These are phyloP conservation scores for Orchesellides sinensis DNA, from an alignment of 2,888 invertebrate genomes.

Conservation along the genomic window DNA sequence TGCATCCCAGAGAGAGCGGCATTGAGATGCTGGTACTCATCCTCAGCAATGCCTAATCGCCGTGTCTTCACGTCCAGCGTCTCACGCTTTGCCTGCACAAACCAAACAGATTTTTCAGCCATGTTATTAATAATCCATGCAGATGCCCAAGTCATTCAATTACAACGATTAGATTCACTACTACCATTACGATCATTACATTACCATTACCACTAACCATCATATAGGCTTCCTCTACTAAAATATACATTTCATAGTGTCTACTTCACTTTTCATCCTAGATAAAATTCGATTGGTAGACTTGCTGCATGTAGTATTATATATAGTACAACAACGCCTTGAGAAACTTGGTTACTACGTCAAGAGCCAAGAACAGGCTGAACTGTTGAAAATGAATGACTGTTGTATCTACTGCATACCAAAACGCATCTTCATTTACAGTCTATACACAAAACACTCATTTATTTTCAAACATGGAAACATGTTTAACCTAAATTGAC, in stretches of 20 bases:
- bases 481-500: no score
- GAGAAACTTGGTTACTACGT: slow-evolving; percentile 17
- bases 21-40: slow-evolving; percentile 96
- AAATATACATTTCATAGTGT: not conserved
- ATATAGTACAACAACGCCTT: no score
- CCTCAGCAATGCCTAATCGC: slow-evolving; percentile 93
- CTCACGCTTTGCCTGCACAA: slow-evolving; percentile 93
- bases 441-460: no score
- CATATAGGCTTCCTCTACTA: not conserved
- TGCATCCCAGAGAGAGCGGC: slow-evolving; percentile 82
- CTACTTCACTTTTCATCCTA: not conserved
- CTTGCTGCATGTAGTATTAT: not conserved
- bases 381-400: no score
- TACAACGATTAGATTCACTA: slow-evolving; percentile 26
- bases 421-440: no score
- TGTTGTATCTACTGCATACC: no score
- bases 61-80: slow-evolving; percentile 97
- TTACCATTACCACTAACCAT: not conserved
- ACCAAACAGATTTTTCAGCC: slow-evolving; percentile 29
- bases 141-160: slow-evolving; percentile 34
- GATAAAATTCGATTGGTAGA: not conserved
- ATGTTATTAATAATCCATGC: slow-evolving; percentile 36
- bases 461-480: no score
- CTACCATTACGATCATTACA: not conserved
- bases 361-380: no score